Evolutionary conservation across 2,797 vertebrate species (phyloP).

Genomic region (Protosalanx chinensis): DNA sequence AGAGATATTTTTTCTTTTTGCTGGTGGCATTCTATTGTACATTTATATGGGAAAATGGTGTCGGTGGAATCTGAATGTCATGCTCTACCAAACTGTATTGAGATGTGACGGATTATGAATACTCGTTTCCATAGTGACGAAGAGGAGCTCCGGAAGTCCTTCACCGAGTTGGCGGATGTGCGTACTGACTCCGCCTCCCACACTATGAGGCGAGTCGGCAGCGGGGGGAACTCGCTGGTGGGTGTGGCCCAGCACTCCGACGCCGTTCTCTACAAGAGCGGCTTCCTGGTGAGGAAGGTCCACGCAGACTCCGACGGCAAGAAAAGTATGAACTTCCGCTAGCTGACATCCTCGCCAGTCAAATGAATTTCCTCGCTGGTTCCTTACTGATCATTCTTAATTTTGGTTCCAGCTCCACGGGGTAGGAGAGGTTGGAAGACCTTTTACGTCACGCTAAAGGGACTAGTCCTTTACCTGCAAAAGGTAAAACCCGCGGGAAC

Average conservation of each 20-base stretch:
- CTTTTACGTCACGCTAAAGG: constrained; percentile 91
- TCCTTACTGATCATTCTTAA: constrained; percentile 2
- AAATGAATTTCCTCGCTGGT: background rate
- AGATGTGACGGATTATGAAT: background rate
- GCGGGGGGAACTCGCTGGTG: constrained; percentile 84
- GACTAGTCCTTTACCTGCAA: constrained; percentile 94
- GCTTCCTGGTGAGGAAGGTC: constrained; percentile 91
- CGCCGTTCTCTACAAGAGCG: constrained; percentile 86
- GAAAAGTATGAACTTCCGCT: constrained; percentile 75
- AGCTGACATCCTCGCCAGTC: background rate
- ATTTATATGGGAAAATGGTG: too few species aligned
- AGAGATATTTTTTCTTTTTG: too few species aligned
- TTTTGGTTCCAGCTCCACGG: constrained; percentile 77
- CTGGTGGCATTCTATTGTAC: too few species aligned
- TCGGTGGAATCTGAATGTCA: too few species aligned
- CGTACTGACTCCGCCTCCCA: constrained; percentile 85
- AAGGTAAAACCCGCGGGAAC: constrained; percentile 75
- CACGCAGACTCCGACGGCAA: constrained; percentile 94
- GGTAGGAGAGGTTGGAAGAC: constrained; percentile 94
- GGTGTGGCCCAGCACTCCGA: constrained; percentile 85
- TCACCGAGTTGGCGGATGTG: constrained; percentile 84
- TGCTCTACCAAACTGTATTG: too few species aligned
- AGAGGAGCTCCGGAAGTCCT: constrained; percentile 89
- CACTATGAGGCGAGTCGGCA: constrained; percentile 86
- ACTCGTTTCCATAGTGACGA: constrained; percentile 78